phyloP scores from a whole-genome alignment of 2,113 vertebrate genomes.

The Siniperca knerii region DNA sequence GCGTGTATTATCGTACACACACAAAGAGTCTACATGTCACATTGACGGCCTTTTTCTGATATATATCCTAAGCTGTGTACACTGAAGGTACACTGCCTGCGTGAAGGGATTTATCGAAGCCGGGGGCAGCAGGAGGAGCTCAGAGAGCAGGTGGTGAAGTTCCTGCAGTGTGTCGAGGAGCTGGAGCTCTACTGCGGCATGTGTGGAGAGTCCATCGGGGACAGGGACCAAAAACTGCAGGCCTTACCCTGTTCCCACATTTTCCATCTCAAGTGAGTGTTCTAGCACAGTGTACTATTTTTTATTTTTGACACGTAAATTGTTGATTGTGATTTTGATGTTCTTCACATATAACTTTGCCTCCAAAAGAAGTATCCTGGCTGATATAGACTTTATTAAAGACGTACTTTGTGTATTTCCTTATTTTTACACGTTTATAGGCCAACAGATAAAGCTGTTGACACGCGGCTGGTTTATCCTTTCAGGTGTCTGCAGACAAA shows the following conservation, averaged over 20 bases:
- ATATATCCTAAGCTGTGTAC: constrained; percentile 85
- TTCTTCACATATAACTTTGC: not conserved
- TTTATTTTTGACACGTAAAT: not conserved
- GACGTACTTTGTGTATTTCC: not conserved
- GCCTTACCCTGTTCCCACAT: constrained; percentile 97
- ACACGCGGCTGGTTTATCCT: not conserved
- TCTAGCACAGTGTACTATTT: not conserved
- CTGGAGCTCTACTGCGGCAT: constrained; percentile 98
- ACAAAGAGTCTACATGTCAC: not conserved
- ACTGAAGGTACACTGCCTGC: constrained; percentile 94
- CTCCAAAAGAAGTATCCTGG: not conserved
- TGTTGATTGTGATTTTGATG: not conserved
- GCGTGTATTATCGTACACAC: no score
- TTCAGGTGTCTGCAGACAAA: constrained; percentile 94
- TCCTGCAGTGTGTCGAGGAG: constrained; percentile 98
- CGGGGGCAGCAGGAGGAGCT: constrained; percentile 90
- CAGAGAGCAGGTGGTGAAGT: constrained; percentile 94
- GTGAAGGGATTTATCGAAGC: constrained; percentile 90
- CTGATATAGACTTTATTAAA: not conserved
- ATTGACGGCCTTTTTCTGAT: not conserved
- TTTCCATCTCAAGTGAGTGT: constrained; percentile 94
- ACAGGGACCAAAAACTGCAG: constrained; percentile 96
- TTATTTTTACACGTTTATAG: not conserved
- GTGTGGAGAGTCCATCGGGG: constrained; percentile 98
- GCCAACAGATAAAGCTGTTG: not conserved